phyloP scores from a whole-genome alignment of 2,113 vertebrate genomes.

The Phrynosoma platyrhinos region DNA sequence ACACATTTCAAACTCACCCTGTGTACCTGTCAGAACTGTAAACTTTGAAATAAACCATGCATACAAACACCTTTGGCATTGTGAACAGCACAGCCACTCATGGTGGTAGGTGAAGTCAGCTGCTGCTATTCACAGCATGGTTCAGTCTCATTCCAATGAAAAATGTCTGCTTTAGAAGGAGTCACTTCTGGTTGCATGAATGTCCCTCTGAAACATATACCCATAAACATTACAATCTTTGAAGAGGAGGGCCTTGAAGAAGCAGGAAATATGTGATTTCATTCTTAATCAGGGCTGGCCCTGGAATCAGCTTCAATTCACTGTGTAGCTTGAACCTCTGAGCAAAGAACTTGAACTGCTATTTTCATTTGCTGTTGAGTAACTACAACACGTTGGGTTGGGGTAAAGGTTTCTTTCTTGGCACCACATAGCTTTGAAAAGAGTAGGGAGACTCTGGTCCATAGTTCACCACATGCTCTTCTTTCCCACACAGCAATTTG shows the following conservation, averaged over 20 bases:
- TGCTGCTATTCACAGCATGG: not conserved
- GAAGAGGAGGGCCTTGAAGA: not conserved
- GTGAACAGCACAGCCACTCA: not conserved
- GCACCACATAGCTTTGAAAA: not conserved
- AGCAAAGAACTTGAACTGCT: not conserved
- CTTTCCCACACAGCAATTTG: no score
- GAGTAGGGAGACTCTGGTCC: not conserved
- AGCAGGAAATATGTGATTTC: not conserved
- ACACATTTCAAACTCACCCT: not conserved
- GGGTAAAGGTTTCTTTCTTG: not conserved
- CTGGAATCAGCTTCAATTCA: not conserved
- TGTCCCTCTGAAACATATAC: not conserved
- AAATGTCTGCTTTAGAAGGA: not conserved
- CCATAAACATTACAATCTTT: not conserved
- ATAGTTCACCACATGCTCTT: not conserved
- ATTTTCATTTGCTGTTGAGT: not conserved
- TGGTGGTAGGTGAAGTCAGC: not conserved
- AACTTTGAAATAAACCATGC: not conserved
- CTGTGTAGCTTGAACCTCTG: not conserved
- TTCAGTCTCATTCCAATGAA: not conserved
- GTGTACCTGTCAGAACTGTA: not conserved
- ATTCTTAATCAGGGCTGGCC: not conserved
- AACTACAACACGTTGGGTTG: not conserved
- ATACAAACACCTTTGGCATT: not conserved
- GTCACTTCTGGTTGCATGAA: no score